Evolutionary conservation across 2,888 invertebrate species (phyloP), one percentile per base, ranked within the genome.

Genomic region (Asteroscopus sphinx): DNA sequence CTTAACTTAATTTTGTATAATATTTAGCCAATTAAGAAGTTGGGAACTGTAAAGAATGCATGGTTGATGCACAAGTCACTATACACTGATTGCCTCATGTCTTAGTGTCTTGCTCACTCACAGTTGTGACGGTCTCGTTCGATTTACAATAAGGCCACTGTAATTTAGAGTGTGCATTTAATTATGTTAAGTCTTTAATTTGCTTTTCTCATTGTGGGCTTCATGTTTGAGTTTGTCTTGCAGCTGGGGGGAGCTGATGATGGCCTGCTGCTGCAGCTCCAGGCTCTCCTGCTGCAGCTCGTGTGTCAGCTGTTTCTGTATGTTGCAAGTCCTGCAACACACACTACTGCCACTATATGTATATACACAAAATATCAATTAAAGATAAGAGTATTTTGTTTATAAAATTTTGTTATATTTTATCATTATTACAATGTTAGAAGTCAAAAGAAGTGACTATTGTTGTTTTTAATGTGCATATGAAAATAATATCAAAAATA

Each of bases 251-350:
- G 92, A 80, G 57, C 61, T 83, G 59, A 91, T 68, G 33, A 94
- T 94, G 59, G 94, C 94, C 73, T 85, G 85, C 76, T 94, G 89
- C 75, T 94, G 94, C 68, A 94, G 71, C 73, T 91, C 89, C 79
- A 94, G 82, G 69, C 94, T 93, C 82, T 94, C 94, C 73, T 89
- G 88, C 69, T 94, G 94, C 67, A 94, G 85, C 25, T 87, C 83
- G 51, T 94, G 90, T 6, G 87, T 94, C 77, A 89, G 68, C 71
- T 90, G 89, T 77, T 90, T 89, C 81, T 94, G 93, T 42, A 78
- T 73, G 62, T 90, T 91, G 71, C 92, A 93, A 44, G 88, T 82
- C 80, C 94, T 92, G 85, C 60, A 73, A 71, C 28, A 57, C 49
- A 54, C 55, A 57, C 16, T 70, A 70, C 77, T 66, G 68, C 73